Conservation (phyloP, 2,113 vertebrate species). For the Notarius lentiginosus region DNA sequence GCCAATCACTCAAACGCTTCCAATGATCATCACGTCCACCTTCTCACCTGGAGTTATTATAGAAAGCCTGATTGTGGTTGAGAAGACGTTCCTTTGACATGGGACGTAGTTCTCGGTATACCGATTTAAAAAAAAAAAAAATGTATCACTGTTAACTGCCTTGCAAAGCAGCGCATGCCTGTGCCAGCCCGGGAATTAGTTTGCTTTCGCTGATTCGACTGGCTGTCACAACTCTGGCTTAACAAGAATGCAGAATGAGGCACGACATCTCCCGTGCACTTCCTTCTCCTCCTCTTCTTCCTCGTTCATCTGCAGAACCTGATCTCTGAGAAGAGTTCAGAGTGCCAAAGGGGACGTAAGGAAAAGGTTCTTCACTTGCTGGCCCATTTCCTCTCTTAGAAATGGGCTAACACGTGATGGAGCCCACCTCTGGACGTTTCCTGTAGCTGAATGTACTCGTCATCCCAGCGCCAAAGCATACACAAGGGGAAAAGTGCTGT, state of each 20-base stretch:
- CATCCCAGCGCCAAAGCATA: not conserved
- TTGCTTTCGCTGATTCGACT: slow-evolving; percentile 17
- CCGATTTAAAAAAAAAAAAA: not conserved
- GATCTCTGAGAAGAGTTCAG: slow-evolving; percentile 20
- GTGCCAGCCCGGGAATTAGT: slow-evolving; percentile 16
- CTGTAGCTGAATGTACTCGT: not conserved
- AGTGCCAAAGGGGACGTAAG: slow-evolving; percentile 8
- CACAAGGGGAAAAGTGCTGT: not conserved
- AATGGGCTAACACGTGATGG: too few relatives aligned
- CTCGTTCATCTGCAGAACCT: not conserved
- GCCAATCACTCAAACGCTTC: not conserved
- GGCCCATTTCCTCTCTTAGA: not conserved
- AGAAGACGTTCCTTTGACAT: not conserved
- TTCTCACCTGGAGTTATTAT: not conserved
- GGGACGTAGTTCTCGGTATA: not conserved
- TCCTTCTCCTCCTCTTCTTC: not conserved
- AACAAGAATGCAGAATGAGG: slow-evolving; percentile 16
- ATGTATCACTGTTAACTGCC: not conserved
- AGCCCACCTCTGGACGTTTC: not conserved
- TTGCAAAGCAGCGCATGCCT: not conserved
- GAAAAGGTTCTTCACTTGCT: not conserved
- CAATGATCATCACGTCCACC: not conserved
- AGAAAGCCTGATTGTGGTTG: not conserved
- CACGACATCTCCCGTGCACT: not conserved
- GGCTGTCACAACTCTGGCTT: not conserved